phyloP scores from a whole-genome alignment of 2,888 invertebrate species.

The Exocentrus adspersus region DNA sequence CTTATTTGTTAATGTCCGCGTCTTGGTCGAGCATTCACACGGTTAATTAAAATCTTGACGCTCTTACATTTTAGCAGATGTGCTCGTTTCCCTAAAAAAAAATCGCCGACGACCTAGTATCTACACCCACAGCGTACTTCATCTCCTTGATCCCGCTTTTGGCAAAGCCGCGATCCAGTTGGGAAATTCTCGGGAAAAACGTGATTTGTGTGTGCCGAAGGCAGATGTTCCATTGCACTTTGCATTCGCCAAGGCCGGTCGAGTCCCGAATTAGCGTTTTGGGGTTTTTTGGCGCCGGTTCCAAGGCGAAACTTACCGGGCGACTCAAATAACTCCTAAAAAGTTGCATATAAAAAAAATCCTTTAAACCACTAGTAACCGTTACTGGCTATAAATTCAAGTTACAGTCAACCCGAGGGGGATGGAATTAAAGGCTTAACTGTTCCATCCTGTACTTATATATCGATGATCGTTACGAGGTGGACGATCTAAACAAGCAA shows the following conservation, averaged over 20 bases:
- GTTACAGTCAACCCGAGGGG: too few relatives aligned
- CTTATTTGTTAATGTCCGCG: constrained; percentile 19
- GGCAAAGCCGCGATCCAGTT: background rate
- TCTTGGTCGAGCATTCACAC: constrained; percentile 13
- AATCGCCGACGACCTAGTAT: too few relatives aligned
- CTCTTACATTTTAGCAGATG: background rate
- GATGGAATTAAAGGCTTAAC: too few relatives aligned
- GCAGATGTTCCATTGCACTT: constrained; percentile 61
- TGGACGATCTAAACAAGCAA: constrained; percentile 14
- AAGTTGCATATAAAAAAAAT: too few relatives aligned
- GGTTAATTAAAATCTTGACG: too few relatives aligned
- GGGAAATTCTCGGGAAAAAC: background rate
- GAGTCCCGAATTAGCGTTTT: constrained; percentile 55
- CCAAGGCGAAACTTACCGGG: constrained; percentile 49
- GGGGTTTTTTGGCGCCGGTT: constrained; percentile 58
- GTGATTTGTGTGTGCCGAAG: constrained; percentile 15
- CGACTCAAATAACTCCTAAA: too few relatives aligned
- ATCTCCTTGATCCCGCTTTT: constrained; percentile 3
- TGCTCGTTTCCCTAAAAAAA: background rate
- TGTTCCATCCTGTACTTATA: too few relatives aligned
- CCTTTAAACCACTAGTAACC: too few relatives aligned
- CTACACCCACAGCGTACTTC: too few relatives aligned
- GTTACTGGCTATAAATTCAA: too few relatives aligned
- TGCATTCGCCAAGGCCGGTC: constrained; percentile 56
- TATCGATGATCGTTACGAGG: background rate